A percentile compares a stretch with the other conserved stretches of the same genome.
phyloP scores from a whole-genome alignment of 2,797 vertebrate genomes.

The Taenioides sp. region DNA sequence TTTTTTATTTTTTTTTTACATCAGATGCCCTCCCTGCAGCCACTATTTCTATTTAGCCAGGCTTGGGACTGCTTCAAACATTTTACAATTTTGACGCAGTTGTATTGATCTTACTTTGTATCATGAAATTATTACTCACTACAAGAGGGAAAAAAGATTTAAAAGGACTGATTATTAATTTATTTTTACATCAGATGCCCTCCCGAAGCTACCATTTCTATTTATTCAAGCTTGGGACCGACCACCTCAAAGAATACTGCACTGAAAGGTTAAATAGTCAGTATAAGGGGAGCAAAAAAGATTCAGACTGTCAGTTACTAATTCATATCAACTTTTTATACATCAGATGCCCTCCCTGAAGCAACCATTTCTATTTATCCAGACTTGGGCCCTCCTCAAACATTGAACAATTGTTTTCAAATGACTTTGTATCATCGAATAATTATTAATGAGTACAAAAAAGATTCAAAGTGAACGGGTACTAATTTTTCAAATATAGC shows the following conservation, averaged over 20 bases:
- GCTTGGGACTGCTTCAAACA: too few species aligned
- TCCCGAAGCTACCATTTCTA: background rate
- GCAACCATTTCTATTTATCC: background rate
- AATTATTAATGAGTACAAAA: slow-evolving; percentile 11
- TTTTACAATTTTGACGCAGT: too few species aligned
- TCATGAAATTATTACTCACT: background rate
- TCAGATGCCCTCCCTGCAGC: too few species aligned
- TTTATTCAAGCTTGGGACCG: background rate
- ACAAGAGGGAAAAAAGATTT: background rate
- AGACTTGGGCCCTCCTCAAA: background rate
- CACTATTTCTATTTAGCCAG: too few species aligned
- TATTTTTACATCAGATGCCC: background rate
- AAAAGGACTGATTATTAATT: background rate
- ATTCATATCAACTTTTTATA: background rate
- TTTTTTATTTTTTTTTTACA: background rate
- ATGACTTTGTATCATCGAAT: slow-evolving; percentile 25
- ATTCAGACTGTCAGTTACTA: too few species aligned
- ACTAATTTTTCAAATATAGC: slow-evolving; percentile 22
- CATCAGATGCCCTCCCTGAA: background rate
- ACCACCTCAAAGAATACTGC: background rate
- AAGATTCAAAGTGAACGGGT: slow-evolving; percentile 10
- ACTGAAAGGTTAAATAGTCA: background rate
- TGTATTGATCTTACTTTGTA: background rate
- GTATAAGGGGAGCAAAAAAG: too few species aligned
- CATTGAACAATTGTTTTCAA: background rate